A percentile compares a stretch with the other conserved stretches of the same genome.
phyloP scores from a whole-genome alignment of 2,113 vertebrate genomes.

The Poecilia latipinna region DNA sequence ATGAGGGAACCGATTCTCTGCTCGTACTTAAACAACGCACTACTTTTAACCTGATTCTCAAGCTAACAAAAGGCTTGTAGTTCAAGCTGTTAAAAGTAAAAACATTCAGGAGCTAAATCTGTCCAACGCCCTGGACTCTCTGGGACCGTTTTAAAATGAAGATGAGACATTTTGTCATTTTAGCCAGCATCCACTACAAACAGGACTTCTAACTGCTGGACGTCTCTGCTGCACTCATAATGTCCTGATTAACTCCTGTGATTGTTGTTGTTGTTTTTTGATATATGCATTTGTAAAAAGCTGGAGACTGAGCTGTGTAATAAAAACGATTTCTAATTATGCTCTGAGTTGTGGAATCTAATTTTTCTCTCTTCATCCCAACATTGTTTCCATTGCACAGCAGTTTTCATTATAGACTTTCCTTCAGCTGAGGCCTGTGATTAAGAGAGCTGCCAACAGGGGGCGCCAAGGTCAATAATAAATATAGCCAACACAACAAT shows the following conservation, averaged over 20 bases:
- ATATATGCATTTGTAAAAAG: slow-evolving; percentile 52
- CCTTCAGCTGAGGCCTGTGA: no score
- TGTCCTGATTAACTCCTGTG: slow-evolving; percentile 18
- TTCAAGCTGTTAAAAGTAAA: not conserved
- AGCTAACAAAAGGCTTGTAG: not conserved
- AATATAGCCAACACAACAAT: no score
- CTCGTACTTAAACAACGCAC: slow-evolving; percentile 21
- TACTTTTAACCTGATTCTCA: slow-evolving; percentile 9
- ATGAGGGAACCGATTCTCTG: not conserved
- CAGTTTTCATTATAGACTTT: not conserved
- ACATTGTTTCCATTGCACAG: not conserved
- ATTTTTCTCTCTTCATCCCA: not conserved
- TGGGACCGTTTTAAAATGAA: slow-evolving; percentile 2
- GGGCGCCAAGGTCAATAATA: no score
- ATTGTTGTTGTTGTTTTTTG: slow-evolving; percentile 6
- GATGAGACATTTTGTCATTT: slow-evolving; percentile 11
- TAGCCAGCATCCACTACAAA: no score
- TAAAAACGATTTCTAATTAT: slow-evolving; percentile 38
- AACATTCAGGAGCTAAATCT: slow-evolving; percentile 2
- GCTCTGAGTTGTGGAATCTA: not conserved
- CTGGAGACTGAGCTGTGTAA: slow-evolving; percentile 42
- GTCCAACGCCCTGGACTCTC: not conserved
- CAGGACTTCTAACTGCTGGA: not conserved
- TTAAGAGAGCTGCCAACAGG: no score
- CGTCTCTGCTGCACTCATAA: slow-evolving; percentile 8